These are phyloP conservation scores for Rafetus swinhoei DNA, from an alignment of 2,113 vertebrate genomes.

Conservation along the genomic window DNA sequence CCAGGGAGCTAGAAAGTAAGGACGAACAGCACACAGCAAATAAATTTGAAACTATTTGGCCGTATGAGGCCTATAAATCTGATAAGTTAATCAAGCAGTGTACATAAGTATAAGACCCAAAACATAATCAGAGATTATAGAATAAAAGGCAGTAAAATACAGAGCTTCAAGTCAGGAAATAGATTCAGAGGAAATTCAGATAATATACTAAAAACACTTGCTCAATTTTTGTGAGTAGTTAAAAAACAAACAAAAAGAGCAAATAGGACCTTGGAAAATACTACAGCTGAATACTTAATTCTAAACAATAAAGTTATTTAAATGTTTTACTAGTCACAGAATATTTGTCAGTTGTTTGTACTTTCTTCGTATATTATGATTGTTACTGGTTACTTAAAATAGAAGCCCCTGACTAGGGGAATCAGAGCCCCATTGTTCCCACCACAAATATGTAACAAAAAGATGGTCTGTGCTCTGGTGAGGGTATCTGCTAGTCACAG, in stretches of 20 bases:
- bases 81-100: neutral
- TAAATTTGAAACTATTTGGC: constrained; percentile 48
- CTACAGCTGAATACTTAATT: neutral
- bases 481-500: neutral
- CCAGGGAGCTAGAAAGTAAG: neutral
- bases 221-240: neutral
- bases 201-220: neutral
- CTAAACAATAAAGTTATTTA: neutral
- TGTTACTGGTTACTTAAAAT: neutral
- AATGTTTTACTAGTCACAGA: neutral
- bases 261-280: neutral
- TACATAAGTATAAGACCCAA: neutral
- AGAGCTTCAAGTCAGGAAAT: neutral
- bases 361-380: neutral
- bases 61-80: constrained; percentile 24
- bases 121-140: neutral
- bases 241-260: neutral
- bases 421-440: neutral
- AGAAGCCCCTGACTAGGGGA: neutral
- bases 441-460: neutral
- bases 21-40: constrained; percentile 20
- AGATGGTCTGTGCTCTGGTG: neutral
- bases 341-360: neutral
- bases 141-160: neutral
- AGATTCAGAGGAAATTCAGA: constrained; percentile 7